phyloP scores from a whole-genome alignment of 2,113 vertebrate genomes.

The Corythaeola cristata region DNA sequence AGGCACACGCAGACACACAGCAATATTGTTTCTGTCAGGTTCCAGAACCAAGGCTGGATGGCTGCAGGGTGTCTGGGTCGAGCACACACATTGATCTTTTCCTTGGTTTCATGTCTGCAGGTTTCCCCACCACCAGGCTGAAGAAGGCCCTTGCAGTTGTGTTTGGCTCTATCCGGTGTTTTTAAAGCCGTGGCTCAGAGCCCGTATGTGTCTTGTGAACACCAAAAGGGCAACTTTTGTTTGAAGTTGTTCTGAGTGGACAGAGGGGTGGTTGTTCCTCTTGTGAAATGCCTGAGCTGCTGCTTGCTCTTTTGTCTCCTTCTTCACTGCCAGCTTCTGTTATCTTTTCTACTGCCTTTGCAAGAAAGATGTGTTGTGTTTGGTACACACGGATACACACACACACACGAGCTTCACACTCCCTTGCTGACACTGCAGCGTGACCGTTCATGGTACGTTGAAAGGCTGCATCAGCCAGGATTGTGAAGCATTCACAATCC shows the following conservation, averaged over 20 bases:
- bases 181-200: background rate
- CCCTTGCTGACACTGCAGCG: background rate
- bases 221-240: background rate
- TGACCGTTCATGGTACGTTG: accelerated
- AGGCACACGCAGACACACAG: background rate
- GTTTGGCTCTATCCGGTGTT: background rate
- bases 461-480: background rate
- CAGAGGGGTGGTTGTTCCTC: background rate
- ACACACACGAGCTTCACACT: accelerated
- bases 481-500: background rate
- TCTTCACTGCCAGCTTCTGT: background rate
- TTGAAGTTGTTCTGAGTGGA: background rate
- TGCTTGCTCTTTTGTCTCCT: background rate
- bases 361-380: background rate
- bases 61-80: background rate
- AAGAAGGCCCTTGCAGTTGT: background rate
- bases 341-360: background rate
- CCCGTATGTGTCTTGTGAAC: accelerated
- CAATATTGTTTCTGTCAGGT: accelerated
- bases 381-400: background rate
- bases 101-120: background rate
- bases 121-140: background rate
- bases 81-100: background rate
- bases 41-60: background rate
- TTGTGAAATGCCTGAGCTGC: background rate